Evolutionary conservation across 2,113 vertebrate genomes (phyloP).

Genomic region (Gasterosteus aculeatus): DNA sequence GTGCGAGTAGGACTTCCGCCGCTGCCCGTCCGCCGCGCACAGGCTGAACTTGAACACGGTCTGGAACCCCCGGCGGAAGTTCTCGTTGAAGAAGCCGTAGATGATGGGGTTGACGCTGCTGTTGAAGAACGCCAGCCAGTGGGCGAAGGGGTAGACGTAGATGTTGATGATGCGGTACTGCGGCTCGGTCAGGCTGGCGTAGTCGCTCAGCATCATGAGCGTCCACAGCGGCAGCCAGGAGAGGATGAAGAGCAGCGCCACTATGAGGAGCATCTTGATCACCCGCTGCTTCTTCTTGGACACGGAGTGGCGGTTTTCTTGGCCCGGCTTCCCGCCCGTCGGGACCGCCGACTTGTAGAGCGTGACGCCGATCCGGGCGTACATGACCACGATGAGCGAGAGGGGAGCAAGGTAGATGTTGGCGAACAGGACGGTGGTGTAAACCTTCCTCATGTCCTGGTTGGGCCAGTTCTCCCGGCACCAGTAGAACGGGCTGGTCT

Average conservation of each 20-base stretch:
- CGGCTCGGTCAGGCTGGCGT: conserved; percentile 81
- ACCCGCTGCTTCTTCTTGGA: conserved; percentile 88
- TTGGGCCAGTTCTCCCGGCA: conserved; percentile 92
- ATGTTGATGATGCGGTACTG: conserved; percentile 88
- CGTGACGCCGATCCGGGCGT: conserved; percentile 85
- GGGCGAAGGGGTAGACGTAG: conserved; percentile 93
- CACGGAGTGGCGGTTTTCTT: conserved; percentile 76
- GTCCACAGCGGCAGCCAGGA: conserved; percentile 96
- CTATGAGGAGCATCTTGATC: conserved; percentile 89
- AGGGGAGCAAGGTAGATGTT: conserved; percentile 92
- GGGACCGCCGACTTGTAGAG: conserved; percentile 82
- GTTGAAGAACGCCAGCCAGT: conserved; percentile 95
- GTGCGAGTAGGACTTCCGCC: conserved; percentile 74
- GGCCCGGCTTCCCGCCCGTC: conserved; percentile 67
- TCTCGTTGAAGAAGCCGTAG: conserved; percentile 93
- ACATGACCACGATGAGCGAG: conserved; percentile 89
- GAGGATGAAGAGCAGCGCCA: conserved; percentile 89
- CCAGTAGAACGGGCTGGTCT: conserved; percentile 87
- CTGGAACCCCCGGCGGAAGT: conserved; percentile 89
- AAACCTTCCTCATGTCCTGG: conserved; percentile 90
- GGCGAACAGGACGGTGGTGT: conserved; percentile 90
- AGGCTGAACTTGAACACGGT: conserved; percentile 84
- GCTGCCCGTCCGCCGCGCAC: conserved; percentile 72
- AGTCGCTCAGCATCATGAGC: conserved; percentile 93
- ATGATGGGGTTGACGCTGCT: conserved; percentile 94